Evolutionary conservation across 2,888 invertebrate genomes (phyloP).

Genomic region (Eupelmus urozonus): DNA sequence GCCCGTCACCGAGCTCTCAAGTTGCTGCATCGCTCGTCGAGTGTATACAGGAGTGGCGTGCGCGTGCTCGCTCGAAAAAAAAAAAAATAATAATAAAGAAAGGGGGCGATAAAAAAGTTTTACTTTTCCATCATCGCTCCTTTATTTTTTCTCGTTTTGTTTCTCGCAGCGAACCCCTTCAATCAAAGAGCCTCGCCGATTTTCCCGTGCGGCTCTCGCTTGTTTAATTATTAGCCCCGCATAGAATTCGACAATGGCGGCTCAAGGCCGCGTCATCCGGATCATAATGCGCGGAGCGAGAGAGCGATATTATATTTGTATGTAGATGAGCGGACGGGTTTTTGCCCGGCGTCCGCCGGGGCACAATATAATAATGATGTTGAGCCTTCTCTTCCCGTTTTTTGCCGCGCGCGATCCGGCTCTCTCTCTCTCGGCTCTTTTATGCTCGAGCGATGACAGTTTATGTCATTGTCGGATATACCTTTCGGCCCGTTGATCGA

Average conservation of each 20-base stretch:
- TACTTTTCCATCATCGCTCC: slow-evolving; percentile 18
- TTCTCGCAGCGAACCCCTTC: neutral
- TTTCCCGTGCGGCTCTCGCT: neutral
- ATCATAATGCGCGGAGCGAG: slow-evolving; percentile 36
- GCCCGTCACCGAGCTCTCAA: slow-evolving; percentile 63
- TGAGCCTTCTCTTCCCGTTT: neutral
- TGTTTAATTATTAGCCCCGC: slow-evolving; percentile 27
- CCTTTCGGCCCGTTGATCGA: slow-evolving; percentile 27
- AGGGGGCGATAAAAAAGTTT: neutral
- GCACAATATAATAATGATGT: no score
- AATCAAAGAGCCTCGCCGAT: neutral
- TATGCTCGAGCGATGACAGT: slow-evolving; percentile 48
- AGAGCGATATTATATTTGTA: neutral
- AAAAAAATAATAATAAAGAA: neutral
- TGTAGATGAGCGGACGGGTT: slow-evolving; percentile 7
- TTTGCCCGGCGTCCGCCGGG: neutral
- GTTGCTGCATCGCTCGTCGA: slow-evolving; percentile 6
- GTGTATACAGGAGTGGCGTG: neutral
- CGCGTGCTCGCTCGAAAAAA: neutral
- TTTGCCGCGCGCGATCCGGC: neutral
- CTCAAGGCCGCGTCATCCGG: slow-evolving; percentile 40
- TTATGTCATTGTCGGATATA: slow-evolving; percentile 32
- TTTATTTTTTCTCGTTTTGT: neutral
- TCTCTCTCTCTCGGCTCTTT: slow-evolving; percentile 36
- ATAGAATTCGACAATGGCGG: slow-evolving; percentile 28